These are phyloP conservation scores for Drosophila neotestacea DNA, from an alignment of 2,888 invertebrate genomes.

Conservation along the genomic window DNA sequence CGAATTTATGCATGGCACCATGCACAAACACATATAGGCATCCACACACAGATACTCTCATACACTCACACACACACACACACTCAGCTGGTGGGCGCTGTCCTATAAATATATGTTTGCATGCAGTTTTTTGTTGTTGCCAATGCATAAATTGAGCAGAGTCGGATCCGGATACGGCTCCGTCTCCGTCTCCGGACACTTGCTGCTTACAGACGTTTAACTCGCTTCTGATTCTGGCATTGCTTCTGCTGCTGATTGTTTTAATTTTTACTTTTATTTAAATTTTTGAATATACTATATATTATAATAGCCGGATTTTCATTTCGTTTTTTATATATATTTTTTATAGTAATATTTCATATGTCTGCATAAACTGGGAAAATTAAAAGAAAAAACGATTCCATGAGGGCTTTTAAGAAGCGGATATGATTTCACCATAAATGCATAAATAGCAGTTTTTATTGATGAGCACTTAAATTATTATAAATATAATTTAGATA, in stretches of 20 bases:
- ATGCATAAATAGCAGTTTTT: no score
- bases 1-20: slow-evolving; percentile 79
- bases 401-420: slow-evolving; percentile 13
- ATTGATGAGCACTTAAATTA: no score
- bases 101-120: slow-evolving; percentile 79
- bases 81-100: slow-evolving; percentile 73
- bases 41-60: slow-evolving; percentile 14
- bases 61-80: slow-evolving; percentile 12
- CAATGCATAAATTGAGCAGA: slow-evolving; percentile 74
- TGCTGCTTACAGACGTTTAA: slow-evolving; percentile 76
- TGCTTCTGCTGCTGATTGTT: slow-evolving; percentile 33
- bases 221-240: slow-evolving; percentile 20
- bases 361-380: slow-evolving; percentile 60
- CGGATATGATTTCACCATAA: not conserved
- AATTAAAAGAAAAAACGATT: slow-evolving; percentile 31
- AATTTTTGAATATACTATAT: slow-evolving; percentile 47
- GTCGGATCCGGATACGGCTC: slow-evolving; percentile 20
- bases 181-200: slow-evolving; percentile 58
- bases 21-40: slow-evolving; percentile 47
- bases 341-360: slow-evolving; percentile 59
- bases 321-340: slow-evolving; percentile 17
- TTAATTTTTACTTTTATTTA: slow-evolving; percentile 53
- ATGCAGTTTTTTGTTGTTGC: slow-evolving; percentile 58
- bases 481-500: not conserved
- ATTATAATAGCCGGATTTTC: slow-evolving; percentile 17